These are phyloP conservation scores for Sus cebifrons DNA, from an alignment of 2,797 vertebrate genomes.

Conservation along the genomic window DNA sequence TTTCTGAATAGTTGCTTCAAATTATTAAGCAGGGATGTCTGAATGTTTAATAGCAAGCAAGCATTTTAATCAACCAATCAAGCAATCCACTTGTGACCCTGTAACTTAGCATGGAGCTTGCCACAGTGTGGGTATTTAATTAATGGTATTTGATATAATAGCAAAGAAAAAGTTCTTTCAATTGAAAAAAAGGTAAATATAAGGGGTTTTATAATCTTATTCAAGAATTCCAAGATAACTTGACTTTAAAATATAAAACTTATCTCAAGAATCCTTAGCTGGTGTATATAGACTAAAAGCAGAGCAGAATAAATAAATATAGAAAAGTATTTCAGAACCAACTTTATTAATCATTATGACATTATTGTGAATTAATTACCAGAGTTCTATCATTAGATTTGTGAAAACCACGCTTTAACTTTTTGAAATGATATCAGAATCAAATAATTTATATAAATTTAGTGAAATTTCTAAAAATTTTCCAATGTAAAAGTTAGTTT, in stretches of 20 bases:
- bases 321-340: neutral
- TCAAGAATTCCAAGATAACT: constrained; percentile 18
- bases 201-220: neutral
- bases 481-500: neutral
- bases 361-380: neutral
- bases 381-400: neutral
- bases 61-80: neutral
- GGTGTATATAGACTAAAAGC: neutral
- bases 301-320: neutral
- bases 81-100: neutral
- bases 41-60: constrained; percentile 63
- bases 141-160: neutral
- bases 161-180: neutral
- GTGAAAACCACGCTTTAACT: neutral
- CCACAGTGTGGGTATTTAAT: neutral
- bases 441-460: neutral
- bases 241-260: neutral
- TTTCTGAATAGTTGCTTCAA: constrained; percentile 53
- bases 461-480: neutral
- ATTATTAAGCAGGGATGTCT: neutral
- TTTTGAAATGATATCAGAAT: neutral
- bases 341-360: neutral
- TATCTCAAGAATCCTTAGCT: neutral
- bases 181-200: neutral
- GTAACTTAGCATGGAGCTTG: neutral